Conservation (phyloP, 2,113 vertebrate genomes). For the Nymphicus hollandicus region DNA sequence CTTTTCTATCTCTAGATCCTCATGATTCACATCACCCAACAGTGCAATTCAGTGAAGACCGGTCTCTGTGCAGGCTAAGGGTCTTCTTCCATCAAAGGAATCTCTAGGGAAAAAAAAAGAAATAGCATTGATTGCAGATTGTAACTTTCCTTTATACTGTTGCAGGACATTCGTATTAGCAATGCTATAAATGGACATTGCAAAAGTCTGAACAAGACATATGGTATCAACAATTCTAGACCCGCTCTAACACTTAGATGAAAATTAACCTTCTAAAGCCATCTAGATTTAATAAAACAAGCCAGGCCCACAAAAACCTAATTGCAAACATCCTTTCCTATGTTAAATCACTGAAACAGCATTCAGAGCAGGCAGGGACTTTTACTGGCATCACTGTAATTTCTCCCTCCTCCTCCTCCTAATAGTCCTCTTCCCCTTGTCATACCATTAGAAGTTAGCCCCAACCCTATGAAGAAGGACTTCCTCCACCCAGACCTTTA, state of each 20-base stretch:
- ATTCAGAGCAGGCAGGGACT: not conserved
- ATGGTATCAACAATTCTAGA: not conserved
- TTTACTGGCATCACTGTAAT: not conserved
- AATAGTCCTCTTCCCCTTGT: not conserved
- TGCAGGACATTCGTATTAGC: not conserved
- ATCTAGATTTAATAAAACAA: not conserved
- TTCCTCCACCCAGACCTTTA: not conserved
- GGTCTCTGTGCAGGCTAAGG: conserved; percentile 38
- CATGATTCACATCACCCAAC: not conserved
- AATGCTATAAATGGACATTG: not conserved
- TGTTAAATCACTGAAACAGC: not conserved
- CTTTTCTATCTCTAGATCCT: conserved; percentile 43
- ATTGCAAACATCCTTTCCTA: not conserved
- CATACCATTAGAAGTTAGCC: not conserved
- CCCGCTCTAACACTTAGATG: not conserved
- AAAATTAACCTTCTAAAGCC: not conserved
- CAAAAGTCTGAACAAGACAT: not conserved
- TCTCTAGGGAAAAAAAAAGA: conserved; percentile 74
- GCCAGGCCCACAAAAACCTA: not conserved
- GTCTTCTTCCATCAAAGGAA: conserved; percentile 85
- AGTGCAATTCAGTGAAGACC: not conserved
- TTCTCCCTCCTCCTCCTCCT: not conserved
- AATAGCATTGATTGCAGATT: not conserved
- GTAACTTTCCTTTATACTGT: not conserved
- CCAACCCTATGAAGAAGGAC: not conserved